Evolutionary conservation across 2,797 vertebrate species (phyloP).

Genomic region (Heliangelus exortis): DNA sequence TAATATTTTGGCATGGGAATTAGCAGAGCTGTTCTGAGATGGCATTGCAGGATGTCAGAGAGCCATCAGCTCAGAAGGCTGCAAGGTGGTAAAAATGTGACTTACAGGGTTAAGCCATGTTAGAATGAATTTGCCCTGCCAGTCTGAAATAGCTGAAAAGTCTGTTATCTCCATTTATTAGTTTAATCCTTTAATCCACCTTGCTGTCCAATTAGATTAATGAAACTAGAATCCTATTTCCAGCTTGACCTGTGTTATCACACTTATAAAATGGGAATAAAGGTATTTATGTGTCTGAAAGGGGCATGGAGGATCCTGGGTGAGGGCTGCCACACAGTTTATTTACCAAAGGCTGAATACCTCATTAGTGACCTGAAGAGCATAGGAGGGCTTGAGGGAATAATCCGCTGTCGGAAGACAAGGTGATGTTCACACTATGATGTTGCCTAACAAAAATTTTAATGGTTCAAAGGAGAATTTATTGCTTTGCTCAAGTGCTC

Average conservation of each 20-base stretch:
- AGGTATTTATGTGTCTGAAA: constrained; percentile 2
- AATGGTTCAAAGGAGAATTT: constrained; percentile 15
- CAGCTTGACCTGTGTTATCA: constrained; percentile 48
- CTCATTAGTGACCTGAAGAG: constrained; percentile 53
- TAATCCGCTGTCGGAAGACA: constrained; percentile 15
- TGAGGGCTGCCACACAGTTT: not conserved
- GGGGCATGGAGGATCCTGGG: not conserved
- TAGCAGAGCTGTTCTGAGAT: not conserved
- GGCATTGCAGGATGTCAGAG: constrained; percentile 18
- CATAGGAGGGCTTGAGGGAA: not conserved
- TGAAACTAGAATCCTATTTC: constrained; percentile 40
- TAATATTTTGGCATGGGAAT: constrained; percentile 61
- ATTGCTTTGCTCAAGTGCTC: not conserved
- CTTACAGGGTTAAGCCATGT: constrained; percentile 24
- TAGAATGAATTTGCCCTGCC: not conserved
- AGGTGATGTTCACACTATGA: not conserved
- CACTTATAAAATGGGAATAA: constrained; percentile 32
- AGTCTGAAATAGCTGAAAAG: constrained; percentile 25
- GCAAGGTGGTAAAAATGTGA: constrained; percentile 41
- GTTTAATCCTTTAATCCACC: constrained; percentile 67
- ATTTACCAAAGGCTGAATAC: constrained; percentile 9
- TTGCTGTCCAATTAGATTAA: constrained; percentile 67
- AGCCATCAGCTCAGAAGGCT: not conserved
- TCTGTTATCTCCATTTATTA: constrained; percentile 58
- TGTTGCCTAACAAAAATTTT: constrained; percentile 17